Conservation (phyloP, 2,888 invertebrate genomes). For the Lissonota sp. region DNA sequence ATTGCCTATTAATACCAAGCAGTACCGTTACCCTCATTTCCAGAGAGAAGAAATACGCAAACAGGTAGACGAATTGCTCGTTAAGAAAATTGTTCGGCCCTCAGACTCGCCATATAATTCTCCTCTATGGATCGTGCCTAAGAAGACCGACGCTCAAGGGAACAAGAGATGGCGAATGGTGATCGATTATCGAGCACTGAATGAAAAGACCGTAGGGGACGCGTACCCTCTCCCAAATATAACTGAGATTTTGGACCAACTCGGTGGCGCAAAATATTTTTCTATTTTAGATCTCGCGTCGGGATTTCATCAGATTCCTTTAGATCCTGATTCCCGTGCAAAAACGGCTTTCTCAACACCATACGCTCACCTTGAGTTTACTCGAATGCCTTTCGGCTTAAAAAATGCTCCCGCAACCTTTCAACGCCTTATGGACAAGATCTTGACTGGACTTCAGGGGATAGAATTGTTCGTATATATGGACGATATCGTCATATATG, state of each 20-base stretch:
- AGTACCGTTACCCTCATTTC: conserved; percentile 35
- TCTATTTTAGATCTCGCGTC: conserved; percentile 11
- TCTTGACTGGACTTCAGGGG: conserved; percentile 6
- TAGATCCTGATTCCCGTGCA: not conserved
- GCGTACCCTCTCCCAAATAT: conserved; percentile 3
- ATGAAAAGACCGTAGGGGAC: conserved; percentile 24
- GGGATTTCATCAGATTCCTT: conserved; percentile 17
- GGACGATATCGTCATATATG: conserved; percentile 30
- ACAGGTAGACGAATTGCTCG: conserved; percentile 30
- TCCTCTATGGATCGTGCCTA: conserved; percentile 24
- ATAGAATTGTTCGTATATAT: conserved; percentile 14
- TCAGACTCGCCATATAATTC: conserved; percentile 30
- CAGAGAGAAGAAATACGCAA: conserved; percentile 25
- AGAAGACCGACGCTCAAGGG: conserved; percentile 7
- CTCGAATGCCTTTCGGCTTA: conserved; percentile 14
- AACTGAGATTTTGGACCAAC: conserved; percentile 20
- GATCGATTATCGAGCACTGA: conserved; percentile 8
- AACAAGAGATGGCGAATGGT: conserved; percentile 35
- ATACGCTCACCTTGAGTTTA: conserved; percentile 7
- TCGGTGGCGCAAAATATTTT: conserved; percentile 17
- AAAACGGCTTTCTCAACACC: conserved; percentile 1
- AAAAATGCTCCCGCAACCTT: conserved; percentile 34
- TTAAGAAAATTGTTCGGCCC: conserved; percentile 13
- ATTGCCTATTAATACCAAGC: conserved; percentile 13
- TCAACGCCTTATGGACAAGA: conserved; percentile 8